phyloP scores from a whole-genome alignment of 2,797 vertebrate genomes.

The Gambelia wislizenii region DNA sequence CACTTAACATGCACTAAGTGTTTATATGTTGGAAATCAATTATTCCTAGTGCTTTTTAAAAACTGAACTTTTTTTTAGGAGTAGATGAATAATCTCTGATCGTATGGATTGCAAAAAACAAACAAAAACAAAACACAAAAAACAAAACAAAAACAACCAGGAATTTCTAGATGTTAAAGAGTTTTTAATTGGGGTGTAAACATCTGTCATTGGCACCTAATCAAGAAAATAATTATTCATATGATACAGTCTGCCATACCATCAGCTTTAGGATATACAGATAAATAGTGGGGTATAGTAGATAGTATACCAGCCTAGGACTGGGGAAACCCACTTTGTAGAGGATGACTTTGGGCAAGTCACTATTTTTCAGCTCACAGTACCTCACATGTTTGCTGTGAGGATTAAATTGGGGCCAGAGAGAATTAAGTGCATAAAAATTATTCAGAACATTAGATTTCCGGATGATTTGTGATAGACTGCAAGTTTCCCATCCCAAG shows the following conservation, averaged over 20 bases:
- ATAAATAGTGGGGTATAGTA: background rate
- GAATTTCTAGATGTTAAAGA: background rate
- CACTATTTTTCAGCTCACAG: background rate
- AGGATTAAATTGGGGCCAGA: background rate
- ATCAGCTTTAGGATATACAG: no score
- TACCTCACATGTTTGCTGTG: background rate
- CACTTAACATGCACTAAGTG: background rate
- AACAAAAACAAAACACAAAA: background rate
- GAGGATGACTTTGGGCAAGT: background rate
- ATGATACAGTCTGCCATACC: background rate
- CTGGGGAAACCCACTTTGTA: background rate
- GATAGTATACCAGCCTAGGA: background rate
- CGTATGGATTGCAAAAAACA: background rate
- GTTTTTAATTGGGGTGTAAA: background rate
- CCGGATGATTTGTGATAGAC: background rate
- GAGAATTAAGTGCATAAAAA: background rate
- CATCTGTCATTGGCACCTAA: background rate
- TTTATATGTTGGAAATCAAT: constrained; percentile 7
- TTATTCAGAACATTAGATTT: background rate
- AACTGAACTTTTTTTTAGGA: background rate
- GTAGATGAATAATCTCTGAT: background rate
- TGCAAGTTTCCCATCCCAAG: background rate
- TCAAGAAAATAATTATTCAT: background rate
- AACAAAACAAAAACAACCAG: no score
- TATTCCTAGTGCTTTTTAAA: background rate